A percentile compares a stretch with the other conserved stretches of the same genome.
These are phyloP conservation scores for Peromyscus polionotus DNA, from an alignment of 2,113 vertebrate genomes.

Conservation along the genomic window DNA sequence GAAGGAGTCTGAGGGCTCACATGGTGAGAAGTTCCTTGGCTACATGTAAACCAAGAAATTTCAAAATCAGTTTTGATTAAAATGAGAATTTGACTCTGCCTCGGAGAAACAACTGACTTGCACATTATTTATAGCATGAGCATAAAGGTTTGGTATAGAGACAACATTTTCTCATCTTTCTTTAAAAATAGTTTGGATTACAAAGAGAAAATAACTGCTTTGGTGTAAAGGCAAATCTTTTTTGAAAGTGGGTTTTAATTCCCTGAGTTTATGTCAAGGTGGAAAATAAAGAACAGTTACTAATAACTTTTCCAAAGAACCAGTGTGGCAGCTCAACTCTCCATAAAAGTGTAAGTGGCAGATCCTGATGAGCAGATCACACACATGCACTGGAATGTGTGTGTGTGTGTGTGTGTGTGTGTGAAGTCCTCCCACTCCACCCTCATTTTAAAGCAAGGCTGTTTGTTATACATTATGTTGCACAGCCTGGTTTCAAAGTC, in stretches of 20 bases:
- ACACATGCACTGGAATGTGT: neutral
- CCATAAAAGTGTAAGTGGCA: neutral
- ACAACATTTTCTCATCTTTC: conserved; percentile 46
- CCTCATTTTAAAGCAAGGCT: neutral
- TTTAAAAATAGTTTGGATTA: conserved; percentile 68
- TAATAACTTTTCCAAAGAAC: conserved; percentile 28
- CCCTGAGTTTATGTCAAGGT: conserved; percentile 9
- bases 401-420: neutral
- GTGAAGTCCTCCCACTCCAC: neutral
- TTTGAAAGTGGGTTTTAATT: conserved; percentile 17
- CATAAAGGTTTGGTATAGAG: conserved; percentile 19
- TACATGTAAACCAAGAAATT: conserved; percentile 76
- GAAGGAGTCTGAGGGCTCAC: conserved; percentile 41
- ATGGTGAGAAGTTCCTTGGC: conserved; percentile 42
- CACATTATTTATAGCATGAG: conserved; percentile 57
- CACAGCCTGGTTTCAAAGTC: neutral
- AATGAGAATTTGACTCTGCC: conserved; percentile 54
- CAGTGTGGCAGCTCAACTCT: neutral
- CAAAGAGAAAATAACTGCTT: conserved; percentile 68
- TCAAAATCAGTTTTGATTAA: conserved; percentile 75
- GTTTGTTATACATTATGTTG: neutral
- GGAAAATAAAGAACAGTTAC: conserved; percentile 36
- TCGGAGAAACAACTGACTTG: conserved; percentile 52
- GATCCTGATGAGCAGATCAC: neutral
- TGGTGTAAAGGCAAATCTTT: conserved; percentile 52